Base-by-base conservation (phyloP, 2,888 invertebrate species). In the Chaetogeoica ovagalla region DNA sequence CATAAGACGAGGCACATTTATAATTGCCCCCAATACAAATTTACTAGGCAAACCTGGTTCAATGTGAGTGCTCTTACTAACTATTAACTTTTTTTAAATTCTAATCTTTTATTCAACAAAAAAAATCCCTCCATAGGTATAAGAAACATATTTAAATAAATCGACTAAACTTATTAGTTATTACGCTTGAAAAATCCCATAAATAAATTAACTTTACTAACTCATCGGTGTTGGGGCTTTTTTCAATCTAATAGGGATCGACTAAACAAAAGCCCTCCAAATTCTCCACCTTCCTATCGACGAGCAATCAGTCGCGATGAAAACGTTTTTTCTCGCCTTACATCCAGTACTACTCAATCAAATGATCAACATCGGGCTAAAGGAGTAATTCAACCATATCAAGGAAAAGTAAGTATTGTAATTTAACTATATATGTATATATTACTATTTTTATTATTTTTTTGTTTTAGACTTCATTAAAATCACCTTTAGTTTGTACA, bases 291-390 rank as follows among this genome's bases (percentile, higher is more conserved):
- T 84, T 85, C 88, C 84, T 84, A 90, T 84, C 86, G 89, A 48
- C 86, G 88, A 65, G 86, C 86, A 84, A 87, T 86, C 83, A 87
- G 87, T 83, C 86, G 89, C 13, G 90, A 84, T 48, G 84, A 91
- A 84, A 93, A 94, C 87, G 94, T 94, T 82, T 94, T 94, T 87
- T 91, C 92, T 82, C 87, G 93, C 66, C 88, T 94, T 21, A 91
- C 93, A 0, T 91, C 91, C 81, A 86, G 88, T 81, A 87, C 89
- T 48, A 86, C 89, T n/a, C 87, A 88, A 62, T 85, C 82, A 75
- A 84, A 85, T 39, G 88, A 88, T 77, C 87, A 86, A n/a, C 87
- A 87, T 76, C 86, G 86, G 43, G 86, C 86, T 81, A 87, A 86
- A 83, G 89, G 87, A 82, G 88, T 87, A 81, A 90, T 91, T 84